A percentile compares a stretch with the other conserved stretches of the same genome.
phyloP scores from a whole-genome alignment of 2,888 invertebrate species.

The Scaptomyza flava region DNA sequence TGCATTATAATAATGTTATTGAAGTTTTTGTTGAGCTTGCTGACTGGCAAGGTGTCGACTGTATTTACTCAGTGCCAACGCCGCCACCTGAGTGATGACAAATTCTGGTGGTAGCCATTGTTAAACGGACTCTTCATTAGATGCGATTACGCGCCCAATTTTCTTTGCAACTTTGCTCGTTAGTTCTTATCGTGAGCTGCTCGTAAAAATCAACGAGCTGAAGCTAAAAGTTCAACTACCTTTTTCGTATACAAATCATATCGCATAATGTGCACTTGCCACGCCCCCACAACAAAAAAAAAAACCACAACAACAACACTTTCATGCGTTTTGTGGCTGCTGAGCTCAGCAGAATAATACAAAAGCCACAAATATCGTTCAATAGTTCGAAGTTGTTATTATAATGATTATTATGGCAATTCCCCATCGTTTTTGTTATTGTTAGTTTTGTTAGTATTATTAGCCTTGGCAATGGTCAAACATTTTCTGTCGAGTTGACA shows the following conservation, averaged over 20 bases:
- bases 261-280: slow-evolving; percentile 35
- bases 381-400: slow-evolving; percentile 39
- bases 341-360: slow-evolving; percentile 44
- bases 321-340: slow-evolving; percentile 17
- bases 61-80: slow-evolving; percentile 39
- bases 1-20: slow-evolving; percentile 72
- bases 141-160: slow-evolving; percentile 23
- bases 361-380: slow-evolving; percentile 33
- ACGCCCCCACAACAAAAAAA: slow-evolving; percentile 20
- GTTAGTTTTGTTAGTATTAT: slow-evolving; percentile 22
- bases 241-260: slow-evolving; percentile 48
- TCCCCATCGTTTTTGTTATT: slow-evolving; percentile 14
- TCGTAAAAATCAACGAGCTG: slow-evolving; percentile 48
- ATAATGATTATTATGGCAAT: slow-evolving; percentile 31
- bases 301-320: slow-evolving; percentile 15
- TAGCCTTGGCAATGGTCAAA: slow-evolving; percentile 39
- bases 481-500: slow-evolving; percentile 72
- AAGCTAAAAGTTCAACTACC: slow-evolving; percentile 37
- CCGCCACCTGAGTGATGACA: slow-evolving; percentile 45
- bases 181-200: slow-evolving; percentile 45
- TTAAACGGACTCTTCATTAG: slow-evolving; percentile 26
- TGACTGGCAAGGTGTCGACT: slow-evolving; percentile 54
- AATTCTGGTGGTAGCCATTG: slow-evolving; percentile 27
- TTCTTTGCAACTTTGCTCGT: slow-evolving; percentile 47
- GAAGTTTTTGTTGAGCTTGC: slow-evolving; percentile 51